Conservation (phyloP, 2,888 invertebrate species). For the Darwinula stevensoni region DNA sequence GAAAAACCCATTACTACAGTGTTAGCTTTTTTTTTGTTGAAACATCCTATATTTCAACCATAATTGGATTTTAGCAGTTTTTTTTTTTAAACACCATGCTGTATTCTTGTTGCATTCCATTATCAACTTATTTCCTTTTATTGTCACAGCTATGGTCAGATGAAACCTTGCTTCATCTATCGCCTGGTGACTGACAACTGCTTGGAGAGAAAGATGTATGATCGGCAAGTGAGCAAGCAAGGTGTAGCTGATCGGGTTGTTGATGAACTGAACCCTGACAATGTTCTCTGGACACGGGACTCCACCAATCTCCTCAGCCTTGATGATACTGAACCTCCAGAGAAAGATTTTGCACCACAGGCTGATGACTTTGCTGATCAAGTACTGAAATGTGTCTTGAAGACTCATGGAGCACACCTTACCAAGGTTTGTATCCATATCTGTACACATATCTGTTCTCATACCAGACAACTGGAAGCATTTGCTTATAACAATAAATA, state of each 20-base stretch:
- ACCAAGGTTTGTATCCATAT: constrained; percentile 24
- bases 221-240: constrained; percentile 77
- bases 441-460: too few species aligned
- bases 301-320: constrained; percentile 40
- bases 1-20: too few species aligned
- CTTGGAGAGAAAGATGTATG: constrained; percentile 90
- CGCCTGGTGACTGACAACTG: constrained; percentile 89
- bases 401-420: constrained; percentile 19
- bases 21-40: too few species aligned
- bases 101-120: too few species aligned
- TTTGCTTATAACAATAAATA: too few species aligned
- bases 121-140: too few species aligned
- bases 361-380: constrained; percentile 48
- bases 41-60: too few species aligned
- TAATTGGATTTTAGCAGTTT: too few species aligned
- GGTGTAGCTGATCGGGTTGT: constrained; percentile 95
- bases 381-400: constrained; percentile 37
- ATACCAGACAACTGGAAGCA: too few species aligned
- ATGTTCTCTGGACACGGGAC: constrained; percentile 22
- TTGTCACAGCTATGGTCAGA: constrained; percentile 50
- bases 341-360: constrained; percentile 33
- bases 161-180: constrained; percentile 79
- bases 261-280: constrained; percentile 91
- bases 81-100: too few species aligned
- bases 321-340: constrained; percentile 52